Percentiles rank a stretch among this genome's conserved stretches.
These are phyloP conservation scores for Sebastes miniatus DNA, from an alignment of 2,797 vertebrate genomes.

Conservation along the genomic window DNA sequence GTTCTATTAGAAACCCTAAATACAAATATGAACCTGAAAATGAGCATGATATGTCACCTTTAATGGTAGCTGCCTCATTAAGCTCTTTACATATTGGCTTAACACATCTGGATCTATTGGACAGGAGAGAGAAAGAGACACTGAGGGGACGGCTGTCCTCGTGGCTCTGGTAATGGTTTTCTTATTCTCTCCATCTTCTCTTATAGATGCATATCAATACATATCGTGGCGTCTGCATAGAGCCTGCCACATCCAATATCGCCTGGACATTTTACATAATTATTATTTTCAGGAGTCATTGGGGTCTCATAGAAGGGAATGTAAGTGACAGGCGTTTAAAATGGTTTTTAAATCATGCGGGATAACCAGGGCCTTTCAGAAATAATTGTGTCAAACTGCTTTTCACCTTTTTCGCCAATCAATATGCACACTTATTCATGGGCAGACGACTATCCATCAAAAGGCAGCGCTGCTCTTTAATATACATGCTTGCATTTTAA, in stretches of 20 bases:
- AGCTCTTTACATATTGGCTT: background rate
- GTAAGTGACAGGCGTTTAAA: slow-evolving; percentile 86
- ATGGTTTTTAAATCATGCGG: slow-evolving; percentile 84
- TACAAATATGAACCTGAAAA: background rate
- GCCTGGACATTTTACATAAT: slow-evolving; percentile 84
- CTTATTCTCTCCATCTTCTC: slow-evolving; percentile 64
- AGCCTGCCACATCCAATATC: slow-evolving; percentile 79
- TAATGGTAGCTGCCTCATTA: slow-evolving; percentile 5
- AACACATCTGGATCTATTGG: slow-evolving; percentile 25
- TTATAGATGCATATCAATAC: slow-evolving; percentile 80
- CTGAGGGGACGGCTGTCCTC: slow-evolving; percentile 42
- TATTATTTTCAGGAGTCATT: slow-evolving; percentile 84
- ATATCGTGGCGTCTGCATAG: slow-evolving; percentile 53
- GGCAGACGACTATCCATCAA: slow-evolving; percentile 81
- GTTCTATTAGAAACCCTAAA: background rate
- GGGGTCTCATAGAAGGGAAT: slow-evolving; percentile 81
- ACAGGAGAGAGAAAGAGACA: slow-evolving; percentile 9
- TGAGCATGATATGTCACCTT: background rate
- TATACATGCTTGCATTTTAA: slow-evolving; percentile 88
- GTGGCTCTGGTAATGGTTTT: slow-evolving; percentile 62
- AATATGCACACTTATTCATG: slow-evolving; percentile 86
- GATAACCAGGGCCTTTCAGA: slow-evolving; percentile 83
- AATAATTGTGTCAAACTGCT: slow-evolving; percentile 88
- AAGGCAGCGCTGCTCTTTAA: slow-evolving; percentile 82
- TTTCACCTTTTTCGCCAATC: slow-evolving; percentile 86